phyloP scores from a whole-genome alignment of 2,113 vertebrate species.

The Crotalus tigris region DNA sequence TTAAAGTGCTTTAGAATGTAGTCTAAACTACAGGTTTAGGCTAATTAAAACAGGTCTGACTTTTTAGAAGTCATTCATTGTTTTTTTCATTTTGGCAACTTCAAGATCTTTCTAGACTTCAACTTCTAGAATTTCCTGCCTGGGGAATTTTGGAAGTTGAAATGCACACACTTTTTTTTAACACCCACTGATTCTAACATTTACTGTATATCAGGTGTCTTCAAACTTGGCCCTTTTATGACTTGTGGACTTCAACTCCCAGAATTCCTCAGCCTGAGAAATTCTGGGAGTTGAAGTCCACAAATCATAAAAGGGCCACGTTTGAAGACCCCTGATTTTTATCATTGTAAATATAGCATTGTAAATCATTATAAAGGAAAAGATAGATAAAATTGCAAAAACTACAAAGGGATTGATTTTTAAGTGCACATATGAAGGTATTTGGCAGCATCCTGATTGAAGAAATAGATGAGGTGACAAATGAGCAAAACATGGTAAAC shows the following conservation, averaged over 20 bases:
- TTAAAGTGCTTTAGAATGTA: slow-evolving; percentile 31
- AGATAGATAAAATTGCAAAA: background rate
- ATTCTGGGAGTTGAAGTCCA: background rate
- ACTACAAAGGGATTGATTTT: background rate
- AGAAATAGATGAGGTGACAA: background rate
- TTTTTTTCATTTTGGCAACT: background rate
- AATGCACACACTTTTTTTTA: too few species aligned
- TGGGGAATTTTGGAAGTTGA: background rate
- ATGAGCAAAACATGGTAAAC: background rate
- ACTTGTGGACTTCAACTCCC: background rate
- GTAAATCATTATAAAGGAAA: background rate
- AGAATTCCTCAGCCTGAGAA: background rate
- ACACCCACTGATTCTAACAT: too few species aligned
- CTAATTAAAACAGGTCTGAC: background rate
- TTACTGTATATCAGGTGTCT: too few species aligned
- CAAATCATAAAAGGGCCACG: too few species aligned
- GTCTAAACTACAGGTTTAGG: background rate
- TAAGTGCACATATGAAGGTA: background rate
- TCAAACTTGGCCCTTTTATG: too few species aligned
- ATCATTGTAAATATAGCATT: background rate
- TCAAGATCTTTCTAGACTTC: background rate
- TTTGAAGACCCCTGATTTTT: background rate
- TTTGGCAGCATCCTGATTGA: background rate
- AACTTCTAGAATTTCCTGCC: background rate
- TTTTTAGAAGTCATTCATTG: slow-evolving; percentile 29